Conservation (phyloP, 37 sponge, comb jelly and placozoan species). For the Ephydatia muelleri region DNA sequence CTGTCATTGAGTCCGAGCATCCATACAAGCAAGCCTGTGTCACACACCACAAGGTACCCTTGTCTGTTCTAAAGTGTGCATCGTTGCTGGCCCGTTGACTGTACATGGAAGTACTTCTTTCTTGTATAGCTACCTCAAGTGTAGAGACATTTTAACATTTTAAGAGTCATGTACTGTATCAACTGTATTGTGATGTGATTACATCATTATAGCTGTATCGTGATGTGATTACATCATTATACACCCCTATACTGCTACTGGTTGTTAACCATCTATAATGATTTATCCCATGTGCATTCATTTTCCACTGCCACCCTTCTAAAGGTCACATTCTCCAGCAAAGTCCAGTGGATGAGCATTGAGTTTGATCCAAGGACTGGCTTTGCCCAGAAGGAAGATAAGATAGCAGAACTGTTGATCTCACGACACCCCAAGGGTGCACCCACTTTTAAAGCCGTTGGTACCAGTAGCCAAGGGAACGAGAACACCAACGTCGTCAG, state of each 20-base stretch:
- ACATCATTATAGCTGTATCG: no score
- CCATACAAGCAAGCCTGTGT: conserved; percentile 88
- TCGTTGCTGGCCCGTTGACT: no score
- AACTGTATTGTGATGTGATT: no score
- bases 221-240: no score
- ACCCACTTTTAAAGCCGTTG: not conserved
- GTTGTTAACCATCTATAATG: not conserved
- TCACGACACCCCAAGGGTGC: conserved; percentile 10
- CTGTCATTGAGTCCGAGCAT: conserved; percentile 89
- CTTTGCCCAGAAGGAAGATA: conserved; percentile 81
- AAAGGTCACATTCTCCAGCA: conserved; percentile 76
- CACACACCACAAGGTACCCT: conserved; percentile 62
- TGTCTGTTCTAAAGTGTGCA: not conserved
- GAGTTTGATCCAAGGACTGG: conserved; percentile 86
- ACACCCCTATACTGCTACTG: no score
- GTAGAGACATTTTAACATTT: no score
- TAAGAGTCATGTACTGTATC: no score
- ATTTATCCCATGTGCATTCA: not conserved
- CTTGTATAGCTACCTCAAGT: no score
- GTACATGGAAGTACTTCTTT: no score
- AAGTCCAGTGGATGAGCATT: conserved; percentile 90
- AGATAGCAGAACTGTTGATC: conserved; percentile 60
- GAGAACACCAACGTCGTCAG: not conserved
- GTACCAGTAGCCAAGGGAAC: not conserved
- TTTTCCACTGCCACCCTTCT: not conserved